A percentile compares a stretch with the other conserved stretches of the same genome.
Conservation (phyloP, 2,888 invertebrate species). For the Xylophagus ater region DNA sequence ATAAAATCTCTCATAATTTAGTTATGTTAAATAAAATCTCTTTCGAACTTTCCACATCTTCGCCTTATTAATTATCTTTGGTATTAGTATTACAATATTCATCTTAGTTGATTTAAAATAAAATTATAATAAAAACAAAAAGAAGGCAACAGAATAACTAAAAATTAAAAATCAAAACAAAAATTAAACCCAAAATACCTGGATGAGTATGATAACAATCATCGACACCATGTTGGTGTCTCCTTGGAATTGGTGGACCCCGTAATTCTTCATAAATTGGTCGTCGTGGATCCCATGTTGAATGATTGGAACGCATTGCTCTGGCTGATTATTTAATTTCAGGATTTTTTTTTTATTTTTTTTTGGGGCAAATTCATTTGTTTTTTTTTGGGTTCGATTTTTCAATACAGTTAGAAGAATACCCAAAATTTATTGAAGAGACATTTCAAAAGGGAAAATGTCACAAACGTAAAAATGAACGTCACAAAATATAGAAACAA, state of each 20-base stretch:
- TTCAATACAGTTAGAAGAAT: conserved; percentile 5
- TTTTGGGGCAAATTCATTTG: background rate
- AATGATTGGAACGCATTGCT: conserved; percentile 44
- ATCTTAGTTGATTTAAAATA: conserved; percentile 1
- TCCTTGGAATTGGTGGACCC: conserved; percentile 47
- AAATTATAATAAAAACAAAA: conserved; percentile 5
- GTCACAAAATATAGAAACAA: too few species aligned
- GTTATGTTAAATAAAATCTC: too few species aligned
- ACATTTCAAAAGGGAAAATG: too few species aligned
- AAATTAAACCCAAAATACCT: conserved; percentile 29
- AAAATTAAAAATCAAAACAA: background rate
- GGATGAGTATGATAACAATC: conserved; percentile 38
- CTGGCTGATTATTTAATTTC: conserved; percentile 28
- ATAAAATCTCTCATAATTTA: too few species aligned
- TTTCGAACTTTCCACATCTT: too few species aligned
- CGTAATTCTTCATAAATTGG: conserved; percentile 85
- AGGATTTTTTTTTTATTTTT: conserved; percentile 2
- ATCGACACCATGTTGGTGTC: conserved; percentile 32
- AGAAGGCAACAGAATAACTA: conserved; percentile 9
- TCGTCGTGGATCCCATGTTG: conserved; percentile 82
- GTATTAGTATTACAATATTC: too few species aligned
- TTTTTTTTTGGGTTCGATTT: background rate
- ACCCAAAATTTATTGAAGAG: too few species aligned
- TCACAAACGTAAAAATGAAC: too few species aligned
- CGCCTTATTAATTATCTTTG: too few species aligned